Evolutionary conservation across 2,797 vertebrate genomes (phyloP).

Genomic region (Typhlichthys subterraneus): DNA sequence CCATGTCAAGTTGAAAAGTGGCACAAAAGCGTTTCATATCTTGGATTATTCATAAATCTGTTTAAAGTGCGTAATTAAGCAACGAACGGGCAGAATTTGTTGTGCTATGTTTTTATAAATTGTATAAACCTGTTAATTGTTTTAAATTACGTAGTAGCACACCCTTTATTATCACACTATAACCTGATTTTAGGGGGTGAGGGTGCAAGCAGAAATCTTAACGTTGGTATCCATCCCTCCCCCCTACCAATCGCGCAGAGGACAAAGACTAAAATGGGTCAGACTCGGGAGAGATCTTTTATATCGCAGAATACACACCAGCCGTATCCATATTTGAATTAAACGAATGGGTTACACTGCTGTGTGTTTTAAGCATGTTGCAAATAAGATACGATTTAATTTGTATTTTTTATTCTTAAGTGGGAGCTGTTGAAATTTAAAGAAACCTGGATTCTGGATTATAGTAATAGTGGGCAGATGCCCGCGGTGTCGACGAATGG

Average conservation of each 20-base stretch:
- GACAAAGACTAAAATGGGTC: slow-evolving; percentile 79
- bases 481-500: slow-evolving; percentile 24
- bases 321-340: slow-evolving; percentile 20
- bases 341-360: not conserved
- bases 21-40: not conserved
- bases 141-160: not conserved
- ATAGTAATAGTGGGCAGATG: slow-evolving; percentile 16
- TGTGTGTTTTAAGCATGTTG: not conserved
- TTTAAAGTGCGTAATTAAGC: not conserved
- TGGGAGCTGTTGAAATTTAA: not conserved
- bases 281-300: slow-evolving; percentile 47
- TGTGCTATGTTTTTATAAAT: too few relatives aligned
- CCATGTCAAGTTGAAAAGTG: too few relatives aligned
- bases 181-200: slow-evolving; percentile 20
- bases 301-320: slow-evolving; percentile 29
- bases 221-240: slow-evolving; percentile 21
- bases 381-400: not conserved
- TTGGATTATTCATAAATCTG: slow-evolving; percentile 8
- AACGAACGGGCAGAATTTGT: too few relatives aligned
- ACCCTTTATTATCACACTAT: not conserved
- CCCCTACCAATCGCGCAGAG: slow-evolving; percentile 42
- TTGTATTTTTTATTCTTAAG: not conserved
- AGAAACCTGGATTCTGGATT: not conserved
- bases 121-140: not conserved
- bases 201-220: slow-evolving; percentile 10